Evolutionary conservation across 2,113 vertebrate species (phyloP).

Genomic region (Ranitomeya variabilis): DNA sequence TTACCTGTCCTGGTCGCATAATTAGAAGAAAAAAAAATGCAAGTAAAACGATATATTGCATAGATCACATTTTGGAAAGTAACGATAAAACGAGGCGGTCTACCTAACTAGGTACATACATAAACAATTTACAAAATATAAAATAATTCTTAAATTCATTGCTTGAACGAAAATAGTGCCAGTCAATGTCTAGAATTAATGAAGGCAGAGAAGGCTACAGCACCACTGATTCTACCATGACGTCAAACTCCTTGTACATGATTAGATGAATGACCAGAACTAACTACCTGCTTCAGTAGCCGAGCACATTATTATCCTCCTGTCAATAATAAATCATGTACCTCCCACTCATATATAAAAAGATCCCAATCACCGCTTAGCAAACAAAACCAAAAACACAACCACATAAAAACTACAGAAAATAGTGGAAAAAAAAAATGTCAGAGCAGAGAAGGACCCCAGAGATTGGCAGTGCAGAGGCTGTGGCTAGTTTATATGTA

Average conservation of each 20-base stretch:
- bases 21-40: not conserved
- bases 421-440: no score
- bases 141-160: conserved; percentile 64
- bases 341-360: no score
- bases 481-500: no score
- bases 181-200: not conserved
- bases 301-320: not conserved
- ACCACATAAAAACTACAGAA: no score
- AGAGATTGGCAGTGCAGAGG: no score
- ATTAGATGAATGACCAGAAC: not conserved
- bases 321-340: no score
- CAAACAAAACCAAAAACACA: no score
- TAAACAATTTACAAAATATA: conserved; percentile 76
- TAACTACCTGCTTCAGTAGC: not conserved
- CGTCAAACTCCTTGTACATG: no score
- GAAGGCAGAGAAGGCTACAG: not conserved
- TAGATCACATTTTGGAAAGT: conserved; percentile 79
- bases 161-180: conserved; percentile 27
- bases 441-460: no score
- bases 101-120: conserved; percentile 72
- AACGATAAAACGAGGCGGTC: conserved; percentile 63
- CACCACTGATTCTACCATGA: not conserved
- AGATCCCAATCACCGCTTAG: no score
- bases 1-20: conserved; percentile 11
- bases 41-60: conserved; percentile 74